Evolutionary conservation across 2,113 vertebrate genomes (phyloP).

Genomic region (Rhea pennata): DNA sequence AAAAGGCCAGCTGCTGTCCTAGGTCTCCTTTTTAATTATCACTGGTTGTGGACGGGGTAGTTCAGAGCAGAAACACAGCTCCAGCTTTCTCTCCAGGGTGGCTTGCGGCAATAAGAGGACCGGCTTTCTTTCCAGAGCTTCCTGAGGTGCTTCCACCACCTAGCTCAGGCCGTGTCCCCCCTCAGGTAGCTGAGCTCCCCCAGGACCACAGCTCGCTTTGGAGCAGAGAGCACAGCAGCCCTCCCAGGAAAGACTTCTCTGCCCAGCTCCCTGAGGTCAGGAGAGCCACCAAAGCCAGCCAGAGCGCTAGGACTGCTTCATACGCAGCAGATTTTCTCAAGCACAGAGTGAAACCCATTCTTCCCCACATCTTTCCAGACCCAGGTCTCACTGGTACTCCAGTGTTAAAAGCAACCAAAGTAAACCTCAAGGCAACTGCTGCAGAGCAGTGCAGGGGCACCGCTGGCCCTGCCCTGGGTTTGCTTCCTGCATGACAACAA

Average conservation of each 20-base stretch:
- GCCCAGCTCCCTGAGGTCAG: not conserved
- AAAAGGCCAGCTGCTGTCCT: not conserved
- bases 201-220: not conserved
- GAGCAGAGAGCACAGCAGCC: not conserved
- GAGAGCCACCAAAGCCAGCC: not conserved
- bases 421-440: not conserved
- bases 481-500: not conserved
- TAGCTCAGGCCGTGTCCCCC: not conserved
- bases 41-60: not conserved
- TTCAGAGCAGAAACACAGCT: not conserved
- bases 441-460: not conserved
- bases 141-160: constrained; percentile 17
- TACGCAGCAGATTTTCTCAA: not conserved
- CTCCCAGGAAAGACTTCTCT: not conserved
- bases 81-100: not conserved
- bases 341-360: not conserved
- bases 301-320: not conserved
- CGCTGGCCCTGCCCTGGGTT: not conserved
- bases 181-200: not conserved
- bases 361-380: not conserved
- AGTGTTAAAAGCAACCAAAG: not conserved
- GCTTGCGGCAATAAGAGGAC: not conserved
- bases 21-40: not conserved
- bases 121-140: not conserved
- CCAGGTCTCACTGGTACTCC: not conserved